Evolutionary conservation across 1,140 invertebrate genomes (phyloP), one percentile per base, ranked within the genome.

Genomic region (Drosophila sturtevanti): DNA sequence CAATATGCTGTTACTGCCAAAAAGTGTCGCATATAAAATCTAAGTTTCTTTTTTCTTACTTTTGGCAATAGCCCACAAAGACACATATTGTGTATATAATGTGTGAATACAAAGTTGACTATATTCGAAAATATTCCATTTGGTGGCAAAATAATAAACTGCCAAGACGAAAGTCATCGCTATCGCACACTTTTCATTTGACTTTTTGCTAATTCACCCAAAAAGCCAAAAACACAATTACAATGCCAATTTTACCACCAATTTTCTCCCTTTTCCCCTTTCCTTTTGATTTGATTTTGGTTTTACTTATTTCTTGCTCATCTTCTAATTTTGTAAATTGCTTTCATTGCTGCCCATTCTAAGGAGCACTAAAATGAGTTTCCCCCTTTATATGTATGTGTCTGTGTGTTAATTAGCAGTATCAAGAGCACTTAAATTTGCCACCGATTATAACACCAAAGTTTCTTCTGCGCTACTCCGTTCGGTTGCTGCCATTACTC

Each of bases 401-500:
- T 62, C 54, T 79, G 61, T 73, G 82, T 79, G 84, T 82, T 87
- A 87, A 87, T 87, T 89, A 87, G 82, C 68, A 89, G 77, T 89
- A 84, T 84, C 82, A 89, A 72, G 72, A 80, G 76, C 84, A 84
- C 75, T 86, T 89, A 89, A 82, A 87, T 79, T 77, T 71, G 66
- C 68, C 82, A 75, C 66, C 71, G 84, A 79, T 82, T 86, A 86
- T 65, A 76, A 82, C 78, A 81, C 64, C 68, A 76, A 89, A 89
- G 75, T 79, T 89, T 37, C 56, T 72, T 65, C 59, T 71, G 55
- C 65, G 44, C 35, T 66, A 31, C 48, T n/a, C 54, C n/a, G 41
- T 48, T 21, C 58, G 4, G 12, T 41, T 21, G n/a, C 14, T 38
- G 37, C 41, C 41, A 48, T 38, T 59, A 41, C 22, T 41, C 18